Evolutionary conservation across 1,140 invertebrate species (phyloP).

Genomic region (Mactra quadrangularis): DNA sequence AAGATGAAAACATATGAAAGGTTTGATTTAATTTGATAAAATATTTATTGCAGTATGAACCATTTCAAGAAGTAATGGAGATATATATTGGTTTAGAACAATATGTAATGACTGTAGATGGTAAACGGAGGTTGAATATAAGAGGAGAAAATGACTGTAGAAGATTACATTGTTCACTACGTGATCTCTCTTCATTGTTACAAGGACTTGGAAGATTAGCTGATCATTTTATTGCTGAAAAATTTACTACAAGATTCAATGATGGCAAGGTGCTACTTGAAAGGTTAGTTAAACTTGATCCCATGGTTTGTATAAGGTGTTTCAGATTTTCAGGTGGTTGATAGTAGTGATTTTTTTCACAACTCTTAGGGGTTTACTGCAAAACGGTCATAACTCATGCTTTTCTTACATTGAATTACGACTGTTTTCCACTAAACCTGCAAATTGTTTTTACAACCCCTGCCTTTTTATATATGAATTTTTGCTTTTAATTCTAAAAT

Average conservation of each 20-base stretch:
- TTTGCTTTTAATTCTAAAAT: too few species aligned
- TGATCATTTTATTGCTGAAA: slow-evolving; percentile 86
- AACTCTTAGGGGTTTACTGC: too few species aligned
- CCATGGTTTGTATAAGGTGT: too few species aligned
- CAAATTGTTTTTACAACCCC: too few species aligned
- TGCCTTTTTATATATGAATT: too few species aligned
- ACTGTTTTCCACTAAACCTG: too few species aligned
- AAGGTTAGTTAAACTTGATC: slow-evolving; percentile 74
- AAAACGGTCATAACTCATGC: too few species aligned
- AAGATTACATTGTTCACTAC: slow-evolving; percentile 85
- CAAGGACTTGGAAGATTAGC: slow-evolving; percentile 87
- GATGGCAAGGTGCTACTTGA: slow-evolving; percentile 79
- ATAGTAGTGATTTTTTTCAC: too few species aligned
- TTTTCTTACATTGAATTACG: too few species aligned
- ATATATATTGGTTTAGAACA: slow-evolving; percentile 85
- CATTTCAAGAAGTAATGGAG: slow-evolving; percentile 85
- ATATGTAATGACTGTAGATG: slow-evolving; percentile 77
- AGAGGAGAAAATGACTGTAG: slow-evolving; percentile 84
- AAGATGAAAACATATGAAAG: too few species aligned
- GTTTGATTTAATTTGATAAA: too few species aligned
- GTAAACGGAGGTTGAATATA: slow-evolving; percentile 81
- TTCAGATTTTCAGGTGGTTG: too few species aligned
- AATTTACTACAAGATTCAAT: slow-evolving; percentile 80
- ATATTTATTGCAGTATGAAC: slow-evolving; percentile 80
- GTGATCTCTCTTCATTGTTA: slow-evolving; percentile 87